Evolutionary conservation across 1,140 invertebrate species (phyloP).

Genomic region (Trinorchestia longiramus): DNA sequence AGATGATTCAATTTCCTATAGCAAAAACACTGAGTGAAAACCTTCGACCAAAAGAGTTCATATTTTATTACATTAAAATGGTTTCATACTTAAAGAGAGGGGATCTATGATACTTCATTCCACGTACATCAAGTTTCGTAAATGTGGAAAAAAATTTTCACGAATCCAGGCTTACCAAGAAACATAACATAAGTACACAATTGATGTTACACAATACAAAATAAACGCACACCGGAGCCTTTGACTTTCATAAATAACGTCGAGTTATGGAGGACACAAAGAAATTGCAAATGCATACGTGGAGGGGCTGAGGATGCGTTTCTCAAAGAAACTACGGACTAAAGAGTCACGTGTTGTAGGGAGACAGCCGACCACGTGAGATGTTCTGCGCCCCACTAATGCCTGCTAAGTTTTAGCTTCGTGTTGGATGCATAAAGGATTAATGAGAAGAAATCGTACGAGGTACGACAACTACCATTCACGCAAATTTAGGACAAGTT

Average conservation of each 20-base stretch:
- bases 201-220: no score
- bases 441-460: not conserved
- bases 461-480: not conserved
- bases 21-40: no score
- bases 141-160: no score
- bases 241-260: not conserved
- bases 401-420: not conserved
- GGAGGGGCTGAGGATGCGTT: not conserved
- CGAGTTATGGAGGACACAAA: not conserved
- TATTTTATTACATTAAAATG: no score
- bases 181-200: no score
- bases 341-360: conserved; percentile 4
- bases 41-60: no score
- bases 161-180: no score
- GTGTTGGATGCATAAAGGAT: not conserved
- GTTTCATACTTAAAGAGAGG: no score
- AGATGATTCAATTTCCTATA: no score
- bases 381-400: not conserved
- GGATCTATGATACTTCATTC: no score
- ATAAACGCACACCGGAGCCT: no score
- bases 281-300: not conserved
- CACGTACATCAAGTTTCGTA: no score
- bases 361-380: not conserved
- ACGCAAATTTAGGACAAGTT: not conserved
- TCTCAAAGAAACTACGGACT: not conserved